These are phyloP conservation scores for Polylopha cassiicola DNA, from an alignment of 2,888 invertebrate species.

Conservation along the genomic window DNA sequence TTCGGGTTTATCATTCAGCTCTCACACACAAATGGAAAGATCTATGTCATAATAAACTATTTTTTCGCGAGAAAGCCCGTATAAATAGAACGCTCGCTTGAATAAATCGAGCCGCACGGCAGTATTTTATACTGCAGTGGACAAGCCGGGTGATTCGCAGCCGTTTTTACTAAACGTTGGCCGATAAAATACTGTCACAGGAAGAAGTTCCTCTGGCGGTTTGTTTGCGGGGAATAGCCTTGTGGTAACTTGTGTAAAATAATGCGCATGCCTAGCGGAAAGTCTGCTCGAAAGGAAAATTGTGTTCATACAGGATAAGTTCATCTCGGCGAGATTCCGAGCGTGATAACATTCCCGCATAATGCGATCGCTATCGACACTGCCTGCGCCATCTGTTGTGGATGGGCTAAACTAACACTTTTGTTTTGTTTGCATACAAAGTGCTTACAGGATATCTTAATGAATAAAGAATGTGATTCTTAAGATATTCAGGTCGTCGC, in stretches of 20 bases:
- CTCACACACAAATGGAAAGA: constrained; percentile 35
- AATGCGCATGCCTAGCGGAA: constrained; percentile 7
- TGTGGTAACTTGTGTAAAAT: constrained; percentile 15
- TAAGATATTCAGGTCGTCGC: too few relatives aligned
- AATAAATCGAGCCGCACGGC: constrained; percentile 36
- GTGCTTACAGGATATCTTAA: too few relatives aligned
- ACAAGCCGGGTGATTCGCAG: constrained; percentile 1
- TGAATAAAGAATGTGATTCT: too few relatives aligned
- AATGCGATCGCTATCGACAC: constrained; percentile 9
- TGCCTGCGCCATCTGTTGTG: constrained; percentile 5
- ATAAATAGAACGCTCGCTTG: constrained; percentile 37
- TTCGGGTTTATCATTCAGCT: constrained; percentile 37
- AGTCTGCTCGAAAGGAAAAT: constrained; percentile 18
- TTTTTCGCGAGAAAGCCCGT: constrained; percentile 35
- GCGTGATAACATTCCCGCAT: constrained; percentile 9
- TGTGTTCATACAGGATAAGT: constrained; percentile 17
- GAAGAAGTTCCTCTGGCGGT: constrained; percentile 1
- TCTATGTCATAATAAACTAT: constrained; percentile 48
- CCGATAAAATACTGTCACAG: constrained; percentile 5
- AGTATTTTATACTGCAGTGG: not conserved
- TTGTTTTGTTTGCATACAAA: not conserved
- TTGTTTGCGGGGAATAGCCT: too few relatives aligned
- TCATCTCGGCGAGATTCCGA: constrained; percentile 11
- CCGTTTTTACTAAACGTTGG: not conserved
- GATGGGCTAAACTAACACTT: constrained; percentile 1